Base-by-base conservation (phyloP, 2,888 invertebrate species). In the Villa cingulata region DNA sequence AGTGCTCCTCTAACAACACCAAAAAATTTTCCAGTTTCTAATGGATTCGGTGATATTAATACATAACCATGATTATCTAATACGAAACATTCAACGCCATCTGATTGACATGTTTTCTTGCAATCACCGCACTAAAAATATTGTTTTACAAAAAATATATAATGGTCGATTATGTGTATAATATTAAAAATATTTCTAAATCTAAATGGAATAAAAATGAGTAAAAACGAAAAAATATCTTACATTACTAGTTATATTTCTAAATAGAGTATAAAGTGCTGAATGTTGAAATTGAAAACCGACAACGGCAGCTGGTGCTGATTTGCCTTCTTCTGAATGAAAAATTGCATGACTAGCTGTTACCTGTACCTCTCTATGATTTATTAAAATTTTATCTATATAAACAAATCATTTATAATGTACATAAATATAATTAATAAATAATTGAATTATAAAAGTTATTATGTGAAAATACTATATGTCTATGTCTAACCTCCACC, bases 41-140 rank as follows among this genome's bases (percentile, higher is more conserved):
- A 73, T 1, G 73, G 67, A 47, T 81, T 76, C 59, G 88, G 80
- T 16, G 86, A 83, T n/a, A 84, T 78, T 2, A 88, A 70, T 17
- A 92, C 76, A 72, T 85, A 94, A 4, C 89, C 94, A 61, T 91
- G 88, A 65, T 87, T 88, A 65, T 94, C 94, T 37, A 94, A 71
- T 37, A 94, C 74, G 61, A 80, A 92, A 59, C 92, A 92, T 51
- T 84, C 82, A 62, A 85, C 74, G 48, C 76, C 76, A 40, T 77
- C 77, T 2, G 80, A 76, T 36, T 72, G 74, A 58, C 82, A 82
- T 0, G 78, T 74, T 51, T 70, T 70, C n/a, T 65, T 53, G 55
- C 79, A 79, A 1, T 55, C 57, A 34, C 44, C 51, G 43, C 56
- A 57, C 54, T 57, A 29, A 20, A 49, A 49, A 41, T 39, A 29